Evolutionary conservation across 2,888 invertebrate species (phyloP), one percentile per base, ranked within the genome.

Genomic region (Dyspetes luteomarginatus): DNA sequence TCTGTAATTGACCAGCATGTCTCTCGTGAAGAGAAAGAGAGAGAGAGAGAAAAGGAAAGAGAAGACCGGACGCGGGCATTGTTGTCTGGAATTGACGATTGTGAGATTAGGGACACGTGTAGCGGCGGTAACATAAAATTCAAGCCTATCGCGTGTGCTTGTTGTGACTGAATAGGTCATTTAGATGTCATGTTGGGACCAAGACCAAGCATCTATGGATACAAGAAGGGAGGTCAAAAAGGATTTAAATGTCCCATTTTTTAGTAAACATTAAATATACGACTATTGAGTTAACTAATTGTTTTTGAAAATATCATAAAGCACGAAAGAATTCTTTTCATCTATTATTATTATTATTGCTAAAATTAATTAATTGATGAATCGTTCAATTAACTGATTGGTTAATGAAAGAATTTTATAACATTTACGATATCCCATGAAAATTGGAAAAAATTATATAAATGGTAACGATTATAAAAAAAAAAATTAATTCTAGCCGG

Each of bases 11-110:
- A 71, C 69, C 69, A 62, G 12, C 48, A 48, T 48, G 55, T 43
- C 60, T 62, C 15, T 48, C 48, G 17, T 17, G 5, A 15, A 48
- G 48, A 48, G 17, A 15, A 48, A 48, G 48, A 19, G 15, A 45
- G 45, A n/a, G 45, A 26, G 30, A 26, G 43, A 30, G 48, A 30
- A n/a, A 30, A 0, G 9, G 30, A 30, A n/a, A 15, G 43, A 15
- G 1, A 15, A 69, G 75, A 75, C 74, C 79, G 79, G 74, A 75
- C 79, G 60, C 60, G 74, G 48, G 74, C 79, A 79, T 79, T 79
- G 79, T 79, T 79, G 79, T 79, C 79, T 79, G 79, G 79, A 75
- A 79, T 79, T 65, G 79, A 50, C 69, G 79, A 79, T 79, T 79
- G 74, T 22, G 60, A 79, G 74, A 75, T 79, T 69, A 75, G 58